A percentile compares a stretch with the other conserved stretches of the same genome.
These are phyloP conservation scores for Ooceraea biroi DNA, from an alignment of 1,140 invertebrate species.

Conservation along the genomic window DNA sequence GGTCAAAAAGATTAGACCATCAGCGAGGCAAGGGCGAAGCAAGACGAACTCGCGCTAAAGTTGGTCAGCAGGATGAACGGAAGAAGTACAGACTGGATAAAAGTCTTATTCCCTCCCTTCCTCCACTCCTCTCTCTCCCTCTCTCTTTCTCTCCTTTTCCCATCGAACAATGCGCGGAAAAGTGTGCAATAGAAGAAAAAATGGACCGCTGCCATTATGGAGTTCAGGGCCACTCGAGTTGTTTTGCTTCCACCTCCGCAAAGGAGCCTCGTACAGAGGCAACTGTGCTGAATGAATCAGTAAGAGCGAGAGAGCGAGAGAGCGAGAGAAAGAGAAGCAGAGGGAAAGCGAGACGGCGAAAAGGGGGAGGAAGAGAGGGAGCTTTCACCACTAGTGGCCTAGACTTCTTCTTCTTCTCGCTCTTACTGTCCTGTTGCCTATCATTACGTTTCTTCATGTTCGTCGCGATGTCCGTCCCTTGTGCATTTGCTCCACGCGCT, in stretches of 20 bases:
- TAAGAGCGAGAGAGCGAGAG: slow-evolving; percentile 55
- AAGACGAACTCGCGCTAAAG: slow-evolving; percentile 70
- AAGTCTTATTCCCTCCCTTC: slow-evolving; percentile 27
- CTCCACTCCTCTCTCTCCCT: slow-evolving; percentile 7
- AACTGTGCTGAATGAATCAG: slow-evolving; percentile 77
- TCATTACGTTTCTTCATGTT: slow-evolving; percentile 69
- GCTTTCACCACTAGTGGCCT: slow-evolving; percentile 75
- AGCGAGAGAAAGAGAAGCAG: slow-evolving; percentile 64
- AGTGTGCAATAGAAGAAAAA: slow-evolving; percentile 76
- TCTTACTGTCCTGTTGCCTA: slow-evolving; percentile 57
- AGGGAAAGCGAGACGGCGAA: slow-evolving; percentile 11
- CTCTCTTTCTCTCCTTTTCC: slow-evolving; percentile 8
- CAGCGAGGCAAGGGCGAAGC: slow-evolving; percentile 11
- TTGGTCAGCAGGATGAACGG: slow-evolving; percentile 77
- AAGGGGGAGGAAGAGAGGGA: slow-evolving; percentile 61
- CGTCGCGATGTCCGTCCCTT: slow-evolving; percentile 58
- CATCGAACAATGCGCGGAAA: slow-evolving; percentile 76
- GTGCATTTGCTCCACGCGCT: slow-evolving; percentile 70
- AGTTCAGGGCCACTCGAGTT: slow-evolving; percentile 78
- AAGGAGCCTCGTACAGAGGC: slow-evolving; percentile 76
- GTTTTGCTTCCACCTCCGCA: slow-evolving; percentile 77
- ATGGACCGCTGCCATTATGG: slow-evolving; percentile 78
- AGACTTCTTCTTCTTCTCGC: slow-evolving; percentile 70
- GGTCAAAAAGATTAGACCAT: slow-evolving; percentile 67
- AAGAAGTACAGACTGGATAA: slow-evolving; percentile 66